Percentiles rank a stretch among this genome's conserved stretches.
Evolutionary conservation across 2,888 invertebrate species (phyloP).

Genomic region (Nymphalis urticae): DNA sequence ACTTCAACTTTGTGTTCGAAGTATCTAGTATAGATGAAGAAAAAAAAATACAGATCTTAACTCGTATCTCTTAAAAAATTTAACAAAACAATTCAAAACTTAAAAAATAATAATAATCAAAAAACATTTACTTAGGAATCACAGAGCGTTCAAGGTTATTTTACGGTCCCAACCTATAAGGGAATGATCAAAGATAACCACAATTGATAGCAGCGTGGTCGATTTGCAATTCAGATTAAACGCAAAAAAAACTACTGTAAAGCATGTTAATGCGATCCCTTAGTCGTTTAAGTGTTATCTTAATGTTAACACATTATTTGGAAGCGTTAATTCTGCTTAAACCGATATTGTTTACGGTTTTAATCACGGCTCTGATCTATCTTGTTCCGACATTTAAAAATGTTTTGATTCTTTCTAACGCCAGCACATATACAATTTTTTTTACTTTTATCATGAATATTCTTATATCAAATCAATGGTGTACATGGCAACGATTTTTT

Average conservation of each 20-base stretch:
- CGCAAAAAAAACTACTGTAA: conserved; percentile 36
- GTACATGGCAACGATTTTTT: too few relatives aligned
- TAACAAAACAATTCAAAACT: too few relatives aligned
- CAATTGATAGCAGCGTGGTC: conserved; percentile 33
- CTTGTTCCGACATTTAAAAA: too few relatives aligned
- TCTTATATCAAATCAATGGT: too few relatives aligned
- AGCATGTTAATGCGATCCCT: conserved; percentile 42
- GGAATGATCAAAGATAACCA: conserved; percentile 36
- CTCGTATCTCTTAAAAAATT: too few relatives aligned
- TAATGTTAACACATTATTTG: conserved; percentile 68
- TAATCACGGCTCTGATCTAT: too few relatives aligned
- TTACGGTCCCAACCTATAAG: conserved; percentile 26
- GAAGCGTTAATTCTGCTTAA: conserved; percentile 60
- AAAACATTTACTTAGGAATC: conserved; percentile 21
- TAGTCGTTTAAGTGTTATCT: conserved; percentile 54
- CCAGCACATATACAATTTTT: too few relatives aligned
- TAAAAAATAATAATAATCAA: conserved; percentile 7
- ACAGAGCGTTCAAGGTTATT: conserved; percentile 18
- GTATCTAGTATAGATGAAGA: too few relatives aligned
- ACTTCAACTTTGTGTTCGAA: too few relatives aligned
- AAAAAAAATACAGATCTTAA: too few relatives aligned
- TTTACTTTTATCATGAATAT: too few relatives aligned
- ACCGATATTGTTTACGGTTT: conserved; percentile 52
- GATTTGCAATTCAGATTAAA: conserved; percentile 42
- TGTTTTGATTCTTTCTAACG: too few relatives aligned